These are phyloP conservation scores for Gasterosteus aculeatus DNA, from an alignment of 2,113 vertebrate species.

Conservation along the genomic window DNA sequence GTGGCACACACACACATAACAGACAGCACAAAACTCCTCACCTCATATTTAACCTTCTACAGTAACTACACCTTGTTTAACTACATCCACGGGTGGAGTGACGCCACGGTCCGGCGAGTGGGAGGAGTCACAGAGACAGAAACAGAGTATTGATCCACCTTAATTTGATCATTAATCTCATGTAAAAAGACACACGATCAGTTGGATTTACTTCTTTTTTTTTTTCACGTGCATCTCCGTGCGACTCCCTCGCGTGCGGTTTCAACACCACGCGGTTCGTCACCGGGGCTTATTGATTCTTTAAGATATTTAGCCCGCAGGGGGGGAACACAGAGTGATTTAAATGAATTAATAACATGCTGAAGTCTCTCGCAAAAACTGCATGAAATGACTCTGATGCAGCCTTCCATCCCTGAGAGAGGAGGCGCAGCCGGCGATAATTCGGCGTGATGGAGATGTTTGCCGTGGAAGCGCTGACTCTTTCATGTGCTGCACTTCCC, in stretches of 20 bases:
- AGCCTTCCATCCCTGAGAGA: conserved; percentile 30
- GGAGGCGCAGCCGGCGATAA: conserved; percentile 27
- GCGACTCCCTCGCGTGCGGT: neutral
- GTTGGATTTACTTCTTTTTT: no score
- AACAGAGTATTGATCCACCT: neutral
- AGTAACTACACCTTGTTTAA: no score
- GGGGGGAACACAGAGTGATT: conserved; percentile 26
- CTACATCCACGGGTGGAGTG: neutral
- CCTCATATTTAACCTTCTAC: neutral
- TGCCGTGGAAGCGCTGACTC: conserved; percentile 31
- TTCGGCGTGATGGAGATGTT: conserved; percentile 43
- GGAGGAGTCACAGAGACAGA: neutral
- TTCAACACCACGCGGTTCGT: neutral
- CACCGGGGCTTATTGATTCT: conserved; percentile 30
- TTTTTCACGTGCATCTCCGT: neutral
- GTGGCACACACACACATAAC: neutral
- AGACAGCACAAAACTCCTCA: neutral
- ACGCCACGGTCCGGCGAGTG: neutral
- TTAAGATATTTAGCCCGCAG: conserved; percentile 25
- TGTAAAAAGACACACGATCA: neutral
- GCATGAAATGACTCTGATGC: conserved; percentile 60
- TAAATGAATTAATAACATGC: conserved; percentile 46
- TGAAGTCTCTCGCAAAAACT: conserved; percentile 35
- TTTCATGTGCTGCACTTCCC: conserved; percentile 50
- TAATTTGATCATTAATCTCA: neutral